phyloP scores from a whole-genome alignment of 2,797 vertebrate species.

The Amazona finschi region DNA sequence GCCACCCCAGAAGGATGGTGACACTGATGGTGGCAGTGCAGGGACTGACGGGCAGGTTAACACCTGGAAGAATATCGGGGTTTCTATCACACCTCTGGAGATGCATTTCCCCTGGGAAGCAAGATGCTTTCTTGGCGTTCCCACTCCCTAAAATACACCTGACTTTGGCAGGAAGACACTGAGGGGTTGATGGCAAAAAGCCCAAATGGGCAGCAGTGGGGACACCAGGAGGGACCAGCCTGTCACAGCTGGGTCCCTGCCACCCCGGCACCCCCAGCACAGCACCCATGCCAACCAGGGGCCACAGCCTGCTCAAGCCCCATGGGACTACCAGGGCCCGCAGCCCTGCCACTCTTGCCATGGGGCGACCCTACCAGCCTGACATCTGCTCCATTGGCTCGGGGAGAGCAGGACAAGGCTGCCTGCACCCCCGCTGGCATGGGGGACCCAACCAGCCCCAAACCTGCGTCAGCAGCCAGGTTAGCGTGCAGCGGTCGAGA shows the following conservation, averaged over 20 bases:
- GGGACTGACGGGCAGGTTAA: neutral
- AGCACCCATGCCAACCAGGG: neutral
- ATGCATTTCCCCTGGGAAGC: neutral
- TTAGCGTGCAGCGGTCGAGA: fast-evolving
- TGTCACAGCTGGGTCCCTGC: fast-evolving
- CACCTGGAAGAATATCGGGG: fast-evolving
- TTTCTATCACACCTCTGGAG: neutral
- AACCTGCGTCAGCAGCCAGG: neutral
- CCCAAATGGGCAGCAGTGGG: neutral
- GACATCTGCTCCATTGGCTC: neutral
- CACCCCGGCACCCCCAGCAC: fast-evolving
- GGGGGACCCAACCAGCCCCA: neutral
- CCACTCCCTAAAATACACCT: neutral
- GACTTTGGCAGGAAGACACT: fast-evolving
- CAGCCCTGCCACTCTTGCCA: neutral
- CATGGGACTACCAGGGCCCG: neutral
- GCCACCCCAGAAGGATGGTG: neutral
- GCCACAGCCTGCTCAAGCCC: neutral
- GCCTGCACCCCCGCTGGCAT: neutral
- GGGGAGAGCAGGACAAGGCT: fast-evolving
- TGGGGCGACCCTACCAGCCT: neutral
- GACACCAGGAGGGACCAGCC: neutral
- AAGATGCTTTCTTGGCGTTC: neutral
- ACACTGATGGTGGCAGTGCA: neutral
- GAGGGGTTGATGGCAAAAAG: neutral